Evolutionary conservation across 2,888 invertebrate genomes (phyloP), one percentile per base, ranked within the genome.

Genomic region (Cepaea hortensis): DNA sequence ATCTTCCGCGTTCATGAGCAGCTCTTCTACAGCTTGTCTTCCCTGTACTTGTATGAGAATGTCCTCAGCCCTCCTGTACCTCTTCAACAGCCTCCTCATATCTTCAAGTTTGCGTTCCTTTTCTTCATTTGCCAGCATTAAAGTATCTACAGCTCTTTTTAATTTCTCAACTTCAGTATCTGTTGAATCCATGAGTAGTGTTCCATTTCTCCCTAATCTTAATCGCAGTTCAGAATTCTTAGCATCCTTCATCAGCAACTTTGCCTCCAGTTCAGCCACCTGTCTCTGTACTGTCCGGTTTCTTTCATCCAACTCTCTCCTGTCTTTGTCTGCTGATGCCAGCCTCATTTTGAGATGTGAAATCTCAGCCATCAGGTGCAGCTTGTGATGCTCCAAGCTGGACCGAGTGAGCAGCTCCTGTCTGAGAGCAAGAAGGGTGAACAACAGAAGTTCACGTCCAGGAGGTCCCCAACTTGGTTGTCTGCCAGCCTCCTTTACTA

Each of bases 361-460:
- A 90, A 99, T 96, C 91, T 98, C 98, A 73, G 98, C 97, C 95
- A 99, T 96, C 90, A 99, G 95, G 95, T 99, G 98, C 92, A 99
- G 95, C 95, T 98, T 98, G 95, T 98, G 98, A 0, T 98, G 98
- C 95, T 99, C 98, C 89, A 98, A 95, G 4, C 98, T 97, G 46
- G 98, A 98, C 85, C 98, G 96, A 85, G 97, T 97, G 84, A 98
- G 95, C 95, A 98, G 96, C 96, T 98, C 97, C 97, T 97, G 94
- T n/a, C n/a, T n/a, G n/a, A n/a, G n/a, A n/a, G n/a, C n/a, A n/a
- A n/a, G n/a, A n/a, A n/a, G n/a, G n/a, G n/a, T n/a, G n/a, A n/a
- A n/a, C n/a, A n/a, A n/a, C n/a, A n/a, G n/a, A n/a, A n/a, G n/a
- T n/a, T n/a, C n/a, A n/a, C n/a, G n/a, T n/a, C n/a, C n/a, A n/a